phyloP scores from a whole-genome alignment of 2,113 vertebrate genomes.

The Callochromis pleurospilus region DNA sequence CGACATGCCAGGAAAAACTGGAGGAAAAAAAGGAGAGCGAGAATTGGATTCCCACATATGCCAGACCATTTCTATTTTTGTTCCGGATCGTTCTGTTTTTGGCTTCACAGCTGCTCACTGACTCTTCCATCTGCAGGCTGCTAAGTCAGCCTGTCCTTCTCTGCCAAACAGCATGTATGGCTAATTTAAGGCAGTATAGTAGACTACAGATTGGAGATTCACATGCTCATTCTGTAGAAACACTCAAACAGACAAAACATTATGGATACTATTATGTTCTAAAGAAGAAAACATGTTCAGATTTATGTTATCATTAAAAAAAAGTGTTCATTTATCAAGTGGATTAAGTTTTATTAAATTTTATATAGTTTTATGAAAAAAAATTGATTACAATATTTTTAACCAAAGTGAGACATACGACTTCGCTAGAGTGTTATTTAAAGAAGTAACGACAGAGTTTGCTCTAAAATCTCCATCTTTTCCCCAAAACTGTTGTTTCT shows the following conservation, averaged over 20 bases:
- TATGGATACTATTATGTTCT: neutral
- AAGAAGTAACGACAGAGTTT: neutral
- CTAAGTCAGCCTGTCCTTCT: conserved; percentile 46
- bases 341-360: neutral
- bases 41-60: conserved; percentile 38
- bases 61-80: conserved; percentile 57
- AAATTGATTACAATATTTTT: neutral
- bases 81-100: conserved; percentile 16
- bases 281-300: neutral
- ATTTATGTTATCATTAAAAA: neutral
- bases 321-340: neutral
- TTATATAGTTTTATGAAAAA: neutral
- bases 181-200: conserved; percentile 37
- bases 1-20: neutral
- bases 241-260: neutral
- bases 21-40: neutral
- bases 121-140: conserved; percentile 42
- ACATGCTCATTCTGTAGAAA: neutral
- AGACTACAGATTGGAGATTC: conserved; percentile 32
- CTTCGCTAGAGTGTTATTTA: neutral
- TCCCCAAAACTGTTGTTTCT: neutral
- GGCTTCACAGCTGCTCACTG: conserved; percentile 23
- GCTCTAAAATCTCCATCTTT: neutral
- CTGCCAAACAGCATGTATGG: conserved; percentile 46
- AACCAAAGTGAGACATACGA: neutral